phyloP scores from a whole-genome alignment of 1,140 invertebrate genomes.

The Zaprionus capensis region DNA sequence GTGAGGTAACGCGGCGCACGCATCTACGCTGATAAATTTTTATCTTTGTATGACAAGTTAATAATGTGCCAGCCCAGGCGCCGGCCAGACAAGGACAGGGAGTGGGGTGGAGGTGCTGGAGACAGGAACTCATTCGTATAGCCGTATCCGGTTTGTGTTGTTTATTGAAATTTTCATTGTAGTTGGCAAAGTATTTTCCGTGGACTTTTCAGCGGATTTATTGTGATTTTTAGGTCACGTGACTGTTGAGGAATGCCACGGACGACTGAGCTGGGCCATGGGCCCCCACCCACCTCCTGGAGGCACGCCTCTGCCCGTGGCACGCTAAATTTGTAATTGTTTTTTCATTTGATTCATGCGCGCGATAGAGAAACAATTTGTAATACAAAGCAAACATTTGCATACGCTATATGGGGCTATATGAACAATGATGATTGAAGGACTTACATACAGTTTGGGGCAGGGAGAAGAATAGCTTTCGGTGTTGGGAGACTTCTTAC shows the following conservation, averaged over 20 bases:
- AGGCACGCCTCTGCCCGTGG: background rate
- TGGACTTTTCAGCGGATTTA: slow-evolving; percentile 72
- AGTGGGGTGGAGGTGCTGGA: background rate
- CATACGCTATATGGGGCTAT: slow-evolving; percentile 2
- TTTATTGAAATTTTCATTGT: slow-evolving; percentile 71
- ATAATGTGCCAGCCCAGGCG: slow-evolving; percentile 79
- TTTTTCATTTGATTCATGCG: slow-evolving; percentile 67
- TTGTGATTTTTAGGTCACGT: slow-evolving; percentile 78
- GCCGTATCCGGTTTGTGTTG: slow-evolving; percentile 33
- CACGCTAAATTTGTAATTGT: slow-evolving; percentile 55
- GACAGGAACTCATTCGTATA: slow-evolving; percentile 9
- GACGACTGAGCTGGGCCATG: background rate
- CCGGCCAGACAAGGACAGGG: slow-evolving; percentile 14
- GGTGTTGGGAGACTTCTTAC: background rate
- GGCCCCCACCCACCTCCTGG: background rate
- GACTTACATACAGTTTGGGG: background rate
- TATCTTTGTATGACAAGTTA: slow-evolving; percentile 83
- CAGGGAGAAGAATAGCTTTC: background rate
- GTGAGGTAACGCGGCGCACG: slow-evolving; percentile 64
- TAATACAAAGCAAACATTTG: slow-evolving; percentile 35
- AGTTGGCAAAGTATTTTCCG: slow-evolving; percentile 54
- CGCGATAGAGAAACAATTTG: slow-evolving; percentile 27
- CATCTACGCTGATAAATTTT: slow-evolving; percentile 76
- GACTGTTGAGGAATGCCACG: slow-evolving; percentile 66
- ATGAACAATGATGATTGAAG: background rate